Percentiles rank a stretch among this genome's conserved stretches.
These are phyloP conservation scores for Cephalopterus ornatus DNA, from an alignment of 2,113 vertebrate genomes.

Conservation along the genomic window DNA sequence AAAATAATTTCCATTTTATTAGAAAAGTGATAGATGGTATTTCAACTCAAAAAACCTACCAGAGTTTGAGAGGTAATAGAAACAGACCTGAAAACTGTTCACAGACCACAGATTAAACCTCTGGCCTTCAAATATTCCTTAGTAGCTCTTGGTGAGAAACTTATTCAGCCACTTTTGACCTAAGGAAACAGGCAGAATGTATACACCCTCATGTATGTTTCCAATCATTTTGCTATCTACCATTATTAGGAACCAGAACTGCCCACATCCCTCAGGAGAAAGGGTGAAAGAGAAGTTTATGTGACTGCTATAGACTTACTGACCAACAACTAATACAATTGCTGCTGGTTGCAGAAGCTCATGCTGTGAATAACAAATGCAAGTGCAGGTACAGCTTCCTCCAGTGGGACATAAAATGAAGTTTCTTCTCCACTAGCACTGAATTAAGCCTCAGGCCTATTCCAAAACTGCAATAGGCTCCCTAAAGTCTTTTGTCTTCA, in stretches of 20 bases:
- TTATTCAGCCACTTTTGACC: neutral
- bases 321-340: neutral
- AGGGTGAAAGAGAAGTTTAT: neutral
- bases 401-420: neutral
- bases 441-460: neutral
- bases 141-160: neutral
- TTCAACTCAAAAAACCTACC: neutral
- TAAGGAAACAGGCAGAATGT: neutral
- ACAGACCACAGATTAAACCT: neutral
- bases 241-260: neutral
- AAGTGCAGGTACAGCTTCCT: neutral
- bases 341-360: neutral
- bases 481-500: neutral
- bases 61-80: neutral
- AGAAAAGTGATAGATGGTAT: neutral
- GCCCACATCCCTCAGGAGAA: neutral
- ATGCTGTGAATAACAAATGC: neutral
- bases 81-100: neutral
- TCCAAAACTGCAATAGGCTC: neutral
- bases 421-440: neutral
- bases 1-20: neutral
- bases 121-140: neutral
- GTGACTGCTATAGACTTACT: neutral
- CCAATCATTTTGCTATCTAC: neutral
- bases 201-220: neutral